Evolutionary conservation across 1,140 invertebrate species (phyloP).

Genomic region (Caenorhabditis latens): DNA sequence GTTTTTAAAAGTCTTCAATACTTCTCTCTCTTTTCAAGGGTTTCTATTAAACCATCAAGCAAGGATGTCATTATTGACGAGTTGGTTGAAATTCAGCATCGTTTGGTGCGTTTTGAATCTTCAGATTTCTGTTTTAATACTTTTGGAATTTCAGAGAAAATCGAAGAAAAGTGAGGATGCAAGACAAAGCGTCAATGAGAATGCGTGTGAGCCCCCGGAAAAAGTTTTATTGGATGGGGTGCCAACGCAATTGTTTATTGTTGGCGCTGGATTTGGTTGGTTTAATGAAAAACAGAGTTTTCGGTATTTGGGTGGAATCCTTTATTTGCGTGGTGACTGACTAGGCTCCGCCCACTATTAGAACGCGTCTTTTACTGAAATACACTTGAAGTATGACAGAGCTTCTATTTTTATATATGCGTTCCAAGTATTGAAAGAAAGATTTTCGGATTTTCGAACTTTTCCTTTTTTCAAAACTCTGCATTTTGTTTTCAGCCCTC

Average conservation of each 20-base stretch:
- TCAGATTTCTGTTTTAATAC: no score
- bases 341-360: no score
- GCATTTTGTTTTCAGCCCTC: neutral
- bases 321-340: no score
- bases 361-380: no score
- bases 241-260: neutral
- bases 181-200: neutral
- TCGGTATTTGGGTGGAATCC: no score
- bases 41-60: slow-evolving; percentile 16
- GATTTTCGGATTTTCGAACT: neutral
- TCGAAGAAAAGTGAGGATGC: neutral
- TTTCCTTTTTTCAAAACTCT: neutral
- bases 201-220: neutral
- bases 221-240: neutral
- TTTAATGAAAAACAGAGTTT: neutral
- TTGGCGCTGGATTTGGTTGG: neutral
- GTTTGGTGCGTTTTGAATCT: neutral
- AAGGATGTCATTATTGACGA: slow-evolving; percentile 35
- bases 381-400: no score
- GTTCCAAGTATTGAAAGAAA: no score
- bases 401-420: no score
- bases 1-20: slow-evolving; percentile 21
- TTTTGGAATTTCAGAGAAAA: neutral
- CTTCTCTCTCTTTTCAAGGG: neutral
- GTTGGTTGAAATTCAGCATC: neutral